Evolutionary conservation across 2,888 invertebrate genomes (phyloP).

Genomic region (Drosophila greeni): DNA sequence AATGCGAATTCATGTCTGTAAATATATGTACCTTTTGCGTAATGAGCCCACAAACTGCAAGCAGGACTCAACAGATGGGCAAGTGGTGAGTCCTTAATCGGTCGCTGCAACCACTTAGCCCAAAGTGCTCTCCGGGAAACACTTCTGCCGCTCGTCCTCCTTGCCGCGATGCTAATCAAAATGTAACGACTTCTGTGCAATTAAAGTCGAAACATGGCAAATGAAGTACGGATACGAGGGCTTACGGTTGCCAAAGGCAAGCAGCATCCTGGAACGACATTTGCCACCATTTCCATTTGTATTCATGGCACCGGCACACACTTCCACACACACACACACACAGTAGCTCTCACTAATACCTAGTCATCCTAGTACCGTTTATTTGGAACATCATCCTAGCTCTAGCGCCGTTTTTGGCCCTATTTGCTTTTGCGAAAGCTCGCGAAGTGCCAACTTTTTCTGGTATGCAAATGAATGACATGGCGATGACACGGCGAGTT

Average conservation of each 20-base stretch:
- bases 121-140: not conserved
- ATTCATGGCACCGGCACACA: conserved; percentile 46
- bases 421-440: conserved; percentile 11
- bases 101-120: conserved; percentile 9
- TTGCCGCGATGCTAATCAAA: conserved; percentile 48
- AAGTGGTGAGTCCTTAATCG: conserved; percentile 3
- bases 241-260: not conserved
- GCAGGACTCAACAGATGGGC: conserved; percentile 13
- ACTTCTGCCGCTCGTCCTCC: not conserved
- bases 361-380: conserved; percentile 17
- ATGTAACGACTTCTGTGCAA: conserved; percentile 48
- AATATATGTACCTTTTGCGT: conserved; percentile 2
- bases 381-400: conserved; percentile 35
- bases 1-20: conserved; percentile 11
- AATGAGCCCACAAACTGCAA: conserved; percentile 9
- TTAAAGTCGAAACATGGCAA: conserved; percentile 46
- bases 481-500: conserved; percentile 45
- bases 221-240: not conserved
- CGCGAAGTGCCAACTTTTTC: conserved; percentile 32
- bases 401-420: conserved; percentile 1
- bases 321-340: conserved; percentile 3
- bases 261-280: conserved; percentile 11
- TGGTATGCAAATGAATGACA: conserved; percentile 55
- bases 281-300: conserved; percentile 48
- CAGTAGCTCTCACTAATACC: conserved; percentile 3